Evolutionary conservation across 2,113 vertebrate genomes (phyloP), one percentile per base, ranked within the genome.

Genomic region (Micronisus gabar): DNA sequence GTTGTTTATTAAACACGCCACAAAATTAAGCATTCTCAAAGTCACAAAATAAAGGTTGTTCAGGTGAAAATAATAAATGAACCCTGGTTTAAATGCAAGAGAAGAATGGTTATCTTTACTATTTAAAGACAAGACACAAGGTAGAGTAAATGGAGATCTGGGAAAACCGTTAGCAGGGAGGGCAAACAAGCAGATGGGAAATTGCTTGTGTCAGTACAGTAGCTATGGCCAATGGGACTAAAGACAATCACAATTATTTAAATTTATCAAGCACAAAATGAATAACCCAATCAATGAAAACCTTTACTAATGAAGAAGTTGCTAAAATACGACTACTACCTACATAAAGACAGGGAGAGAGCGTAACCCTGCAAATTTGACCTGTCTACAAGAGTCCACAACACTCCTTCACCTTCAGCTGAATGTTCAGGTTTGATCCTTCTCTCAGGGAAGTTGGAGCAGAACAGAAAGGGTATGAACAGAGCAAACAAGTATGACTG

Each of bases 401-500:
- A 13, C 4, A 27, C 34, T 48, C 25, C 18, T 53, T 52, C 27
- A 12, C 19, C 32, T 43, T 70, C 10, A 59, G 5, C 8, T 14
- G 11, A 32, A 43, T 20, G 23, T 79, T 65, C 6, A 32, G 3
- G 55, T 91, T 80, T 85, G 25, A 68, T 63, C 27, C 15, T 8
- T 32, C 6, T 41, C 36, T 88, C 63, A 73, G 34, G 10, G 3
- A 91, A 86, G 82, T 38, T 4, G 52, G 18, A 81, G 17, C 20
- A 82, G 56, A 80, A 73, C 18, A 32, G 34, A 74, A 88, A 50
- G 12, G 6, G 4, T 29, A 23, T 3, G 65, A 91, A 89, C 10
- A 58, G 16, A 86, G 22, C 0, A 16, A 78, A 74, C 1, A 48
- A 70, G 70, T 19, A 43, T 0, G 0, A 17, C 5, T 52, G 30